Evolutionary conservation across 2,113 vertebrate species (phyloP), one percentile per base, ranked within the genome.

Genomic region (Clarias gariepinus): DNA sequence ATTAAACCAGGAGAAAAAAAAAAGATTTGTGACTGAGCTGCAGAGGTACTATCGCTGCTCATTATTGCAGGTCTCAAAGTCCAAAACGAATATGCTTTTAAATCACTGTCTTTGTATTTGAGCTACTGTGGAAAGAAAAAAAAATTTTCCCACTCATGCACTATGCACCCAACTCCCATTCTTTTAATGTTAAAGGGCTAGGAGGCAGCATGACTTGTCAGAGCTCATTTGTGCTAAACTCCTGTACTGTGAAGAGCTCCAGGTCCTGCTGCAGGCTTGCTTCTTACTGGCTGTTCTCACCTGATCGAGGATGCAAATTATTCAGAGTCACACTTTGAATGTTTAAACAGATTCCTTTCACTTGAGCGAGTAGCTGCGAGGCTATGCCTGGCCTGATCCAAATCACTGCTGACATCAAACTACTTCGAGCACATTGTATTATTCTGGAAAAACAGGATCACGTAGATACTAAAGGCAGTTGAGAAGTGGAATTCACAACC

Each of bases 221-320:
- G 57, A 64, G 68, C 12, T 47, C 16, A 33, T 63, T 64, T 57
- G 15, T 25, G 36, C 5, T 33, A 61, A 78, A 82, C 16, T 13
- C 19, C 64, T 12, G 23, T 30, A 0, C 21, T 25, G 58, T 47
- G 47, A 47, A 81, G 16, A 53, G 87, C 80, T 74, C 36, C 53
- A 25, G 66, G 61, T 18, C 78, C 81, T 60, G 47, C 60, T 86
- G 84, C 81, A 80, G 87, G 82, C 86, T 33, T 73, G 53, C 64
- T 80, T 57, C 78, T 81, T 30, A 47, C 30, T 60, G 86, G 73
- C 61, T 77, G 74, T 73, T 60, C 60, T 78, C 85, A 85, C 18
- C 82, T 83, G 82, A 53, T 81, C 25, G 23, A 25, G 87, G 73
- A 91, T 89, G 87, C 85, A 88, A 85, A 91, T 91, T 88, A 91